These are phyloP conservation scores for Agrochola litura DNA, from an alignment of 2,888 invertebrate species.

Conservation along the genomic window DNA sequence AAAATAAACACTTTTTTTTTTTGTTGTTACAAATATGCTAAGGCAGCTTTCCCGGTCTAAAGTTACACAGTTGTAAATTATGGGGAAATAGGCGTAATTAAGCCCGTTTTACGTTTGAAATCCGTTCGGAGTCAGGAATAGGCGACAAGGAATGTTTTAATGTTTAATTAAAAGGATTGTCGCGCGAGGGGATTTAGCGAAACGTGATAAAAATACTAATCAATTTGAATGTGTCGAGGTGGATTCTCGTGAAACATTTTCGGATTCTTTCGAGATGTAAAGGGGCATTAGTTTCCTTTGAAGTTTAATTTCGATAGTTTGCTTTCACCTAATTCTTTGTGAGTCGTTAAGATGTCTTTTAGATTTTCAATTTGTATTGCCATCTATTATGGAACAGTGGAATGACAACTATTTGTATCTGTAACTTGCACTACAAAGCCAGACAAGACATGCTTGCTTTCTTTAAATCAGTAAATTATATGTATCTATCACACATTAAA, in stretches of 20 bases:
- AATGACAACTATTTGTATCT: slow-evolving; percentile 23
- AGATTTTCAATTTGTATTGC: slow-evolving; percentile 30
- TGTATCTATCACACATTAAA: too few relatives aligned
- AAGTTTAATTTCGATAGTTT: slow-evolving; percentile 46
- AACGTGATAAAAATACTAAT: slow-evolving; percentile 77
- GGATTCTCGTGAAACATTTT: slow-evolving; percentile 46
- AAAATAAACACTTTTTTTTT: slow-evolving; percentile 43
- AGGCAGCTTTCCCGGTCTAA: slow-evolving; percentile 40
- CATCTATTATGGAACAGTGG: background rate
- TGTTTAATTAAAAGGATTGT: slow-evolving; percentile 80
- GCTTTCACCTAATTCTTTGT: slow-evolving; percentile 37
- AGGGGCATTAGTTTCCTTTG: slow-evolving; percentile 36
- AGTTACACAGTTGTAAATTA: slow-evolving; percentile 66
- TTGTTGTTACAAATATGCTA: slow-evolving; percentile 50
- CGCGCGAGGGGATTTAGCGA: slow-evolving; percentile 67
- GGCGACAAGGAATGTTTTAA: slow-evolving; percentile 69
- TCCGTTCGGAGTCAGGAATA: slow-evolving; percentile 66
- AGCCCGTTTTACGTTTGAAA: slow-evolving; percentile 67
- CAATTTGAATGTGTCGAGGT: slow-evolving; percentile 62
- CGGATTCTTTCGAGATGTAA: slow-evolving; percentile 34
- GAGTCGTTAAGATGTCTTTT: slow-evolving; percentile 37
- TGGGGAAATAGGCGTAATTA: slow-evolving; percentile 68
- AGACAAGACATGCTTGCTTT: background rate
- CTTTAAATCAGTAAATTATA: background rate
- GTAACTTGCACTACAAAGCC: background rate